Evolutionary conservation across 30 jellyfish, hydroid and myxozoan species (phyloP), one percentile per base, ranked within the genome.

Genomic region (Rhopilema esculentum): DNA sequence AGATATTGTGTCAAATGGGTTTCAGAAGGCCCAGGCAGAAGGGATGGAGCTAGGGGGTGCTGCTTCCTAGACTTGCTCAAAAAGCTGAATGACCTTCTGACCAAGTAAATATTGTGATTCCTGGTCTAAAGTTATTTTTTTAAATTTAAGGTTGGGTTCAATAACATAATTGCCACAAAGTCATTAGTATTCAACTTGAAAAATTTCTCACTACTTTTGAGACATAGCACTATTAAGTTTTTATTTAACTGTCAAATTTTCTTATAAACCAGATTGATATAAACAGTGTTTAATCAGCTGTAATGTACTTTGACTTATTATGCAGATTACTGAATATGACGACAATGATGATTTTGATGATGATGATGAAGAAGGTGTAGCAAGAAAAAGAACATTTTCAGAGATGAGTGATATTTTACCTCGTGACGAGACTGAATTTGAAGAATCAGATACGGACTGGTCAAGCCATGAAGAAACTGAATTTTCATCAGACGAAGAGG

Each of bases 371-470:
- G 30, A 24, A n/a, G 30, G 73, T 63, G 73, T 63, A 63, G 30
- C 73, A 63, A 63, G 73, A 63, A 63, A 63, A 24, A 63, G 73
- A 63, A 63, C 73, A 63, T 63, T 63, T 63, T 63, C 73, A 63
- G 73, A 63, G 73, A 63, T 63, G 29, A 63, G 73, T 63, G 73
- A 63, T 7, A 63, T 19, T n/a, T 6, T 19, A 63, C 73, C 73
- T 8, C 73, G 30, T 63, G 73, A 63, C 73, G 30, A 63, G 29
- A 63, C 27, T 0, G 30, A 63, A n/a, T 63, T 63, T 40, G 57
- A 40, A 40, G 57, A 40, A 40, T 40, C 57, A 12, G 73, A 63
- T 63, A 63, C 73, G 30, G 73, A 63, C 73, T 63, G 73, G 73
- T 63, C 73, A 63, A 63, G 73, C 21, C 73, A 63, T 19, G 73